Evolutionary conservation across 2,797 vertebrate species (phyloP).

Genomic region (Acipenser ruthenus): DNA sequence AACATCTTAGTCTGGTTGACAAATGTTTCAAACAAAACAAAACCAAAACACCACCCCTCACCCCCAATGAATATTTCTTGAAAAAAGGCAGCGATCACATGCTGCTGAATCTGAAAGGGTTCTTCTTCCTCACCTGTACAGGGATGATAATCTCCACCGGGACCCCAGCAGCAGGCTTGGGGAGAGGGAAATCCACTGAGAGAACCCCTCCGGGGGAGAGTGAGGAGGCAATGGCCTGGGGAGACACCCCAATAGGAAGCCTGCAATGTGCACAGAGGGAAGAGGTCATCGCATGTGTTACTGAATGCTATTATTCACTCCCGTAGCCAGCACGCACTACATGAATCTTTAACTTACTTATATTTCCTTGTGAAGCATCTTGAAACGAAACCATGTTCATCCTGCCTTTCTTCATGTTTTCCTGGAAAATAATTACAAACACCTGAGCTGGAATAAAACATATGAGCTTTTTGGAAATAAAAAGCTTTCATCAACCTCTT

Average conservation of each 20-base stretch:
- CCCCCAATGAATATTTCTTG: too few species aligned
- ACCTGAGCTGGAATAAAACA: too few species aligned
- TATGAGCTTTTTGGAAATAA: too few species aligned
- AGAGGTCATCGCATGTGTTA: too few species aligned
- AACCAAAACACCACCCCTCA: too few species aligned
- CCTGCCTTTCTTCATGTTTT: constrained; percentile 55
- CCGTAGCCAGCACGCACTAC: too few species aligned
- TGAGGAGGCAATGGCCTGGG: constrained; percentile 36
- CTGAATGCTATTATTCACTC: not conserved
- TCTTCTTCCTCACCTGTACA: constrained; percentile 47
- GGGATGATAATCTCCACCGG: constrained; percentile 44
- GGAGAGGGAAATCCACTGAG: constrained; percentile 51
- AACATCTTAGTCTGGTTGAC: too few species aligned
- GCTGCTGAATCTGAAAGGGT: too few species aligned
- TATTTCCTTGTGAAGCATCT: constrained; percentile 68
- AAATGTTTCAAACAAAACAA: too few species aligned
- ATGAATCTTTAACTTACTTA: constrained; percentile 45
- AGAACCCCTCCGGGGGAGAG: constrained; percentile 57
- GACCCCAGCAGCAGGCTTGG: constrained; percentile 22
- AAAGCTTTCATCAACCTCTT: too few species aligned
- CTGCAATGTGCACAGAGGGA: constrained; percentile 31
- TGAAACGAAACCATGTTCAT: constrained; percentile 56
- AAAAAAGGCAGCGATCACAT: too few species aligned
- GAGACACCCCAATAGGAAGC: constrained; percentile 48
- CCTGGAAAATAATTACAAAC: constrained; percentile 44